Base-by-base conservation (phyloP, 2,113 vertebrate species). In the Pollachius pollachius region DNA sequence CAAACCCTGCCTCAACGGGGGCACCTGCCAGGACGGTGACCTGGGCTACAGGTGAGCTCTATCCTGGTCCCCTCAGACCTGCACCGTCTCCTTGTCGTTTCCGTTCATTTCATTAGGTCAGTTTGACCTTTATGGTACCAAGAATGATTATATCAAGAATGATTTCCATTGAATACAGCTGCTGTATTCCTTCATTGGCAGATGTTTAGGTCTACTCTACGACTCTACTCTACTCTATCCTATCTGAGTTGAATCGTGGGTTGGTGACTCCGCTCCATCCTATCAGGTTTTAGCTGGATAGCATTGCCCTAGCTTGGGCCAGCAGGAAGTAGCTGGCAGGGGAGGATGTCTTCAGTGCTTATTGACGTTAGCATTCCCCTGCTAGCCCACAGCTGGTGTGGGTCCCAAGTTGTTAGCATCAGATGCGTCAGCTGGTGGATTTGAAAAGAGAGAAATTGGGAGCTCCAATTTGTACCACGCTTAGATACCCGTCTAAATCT, bases 1-100 rank as follows among this genome's bases (percentile, higher is more conserved):
- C 60, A 92, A 83, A 85, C 95, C 95, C 23, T 97, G 95, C 61
- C 88, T 94, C 69, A 95, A 96, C 1, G 93, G 93, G 21, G 95
- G 95, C 66, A 90, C 89, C 0, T 97, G 95, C 48, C 37, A 86
- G 72, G 93, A 96, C 41, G 89, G 92, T 0, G 91, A 92, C 0
- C 84, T 95, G 63, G 95, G 95, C 70, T 94, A 94, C 90, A 94
- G 94, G 95, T 96, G 41, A 48, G 41, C 41, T 3, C 11, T 13
- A 8, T 79, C 48, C 17, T 61, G 15, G 18, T 58, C 4, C 19
- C 1, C 59, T 21, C 9, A 0, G 4, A 8, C 3, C 11, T 61
- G 41, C 37, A 6, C 58, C 37, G 17, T 23, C 17, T 18, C 48
- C 19, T 21, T 7, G 59, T 61, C 3, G 23, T 30, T 62, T 3